Base-by-base conservation (phyloP, 2,113 vertebrate genomes). In the Athene noctua region DNA sequence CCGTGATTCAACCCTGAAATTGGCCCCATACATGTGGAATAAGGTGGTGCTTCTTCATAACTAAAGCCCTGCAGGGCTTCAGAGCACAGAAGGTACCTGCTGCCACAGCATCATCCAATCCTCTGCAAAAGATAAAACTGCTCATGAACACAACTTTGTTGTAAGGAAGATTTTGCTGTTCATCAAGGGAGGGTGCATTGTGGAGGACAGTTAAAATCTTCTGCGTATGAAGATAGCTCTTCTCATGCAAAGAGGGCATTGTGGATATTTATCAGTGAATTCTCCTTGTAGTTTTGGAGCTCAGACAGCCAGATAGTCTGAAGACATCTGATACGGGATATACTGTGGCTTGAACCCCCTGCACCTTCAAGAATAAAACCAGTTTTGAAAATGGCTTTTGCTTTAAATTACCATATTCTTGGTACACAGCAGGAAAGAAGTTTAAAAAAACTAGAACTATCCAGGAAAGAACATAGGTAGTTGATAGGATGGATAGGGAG, bases 101-200 rank as follows among this genome's bases (percentile, higher is more conserved):
- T 89, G 62, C 44, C 19, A 5, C 11, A n/a, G 73, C 30, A 27
- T 23, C 0, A 0, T 38, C 3, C 2, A 66, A 1, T 2, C 3
- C n/a, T 61, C 29, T 73, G 36, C 0, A 0, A n/a, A 27, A 42
- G 23, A 23, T 44, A 20, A 63, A 86, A 36, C 19, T 0, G 0
- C 5, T 73, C 6, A 10, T 17, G 40, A 88, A 34, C 46, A 27
- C 42, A 55, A 8, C 38, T 58, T 46, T 9, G 2, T 47, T 3
- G 2, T 55, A 30, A 62, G 57, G 46, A 67, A 67, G 58, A 22
- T 47, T 58, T 52, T 83, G 14, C 21, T 3, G 5, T 10, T 84
- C 25, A 1, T 10, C 10, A 32, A 68, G 29, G 46, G 36, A 47
- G 11, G 8, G 26, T 15, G 25, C 1, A 0, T 80, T 9, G 1